Base-by-base conservation (phyloP, 2,797 vertebrate genomes). In the Diceros bicornis region DNA sequence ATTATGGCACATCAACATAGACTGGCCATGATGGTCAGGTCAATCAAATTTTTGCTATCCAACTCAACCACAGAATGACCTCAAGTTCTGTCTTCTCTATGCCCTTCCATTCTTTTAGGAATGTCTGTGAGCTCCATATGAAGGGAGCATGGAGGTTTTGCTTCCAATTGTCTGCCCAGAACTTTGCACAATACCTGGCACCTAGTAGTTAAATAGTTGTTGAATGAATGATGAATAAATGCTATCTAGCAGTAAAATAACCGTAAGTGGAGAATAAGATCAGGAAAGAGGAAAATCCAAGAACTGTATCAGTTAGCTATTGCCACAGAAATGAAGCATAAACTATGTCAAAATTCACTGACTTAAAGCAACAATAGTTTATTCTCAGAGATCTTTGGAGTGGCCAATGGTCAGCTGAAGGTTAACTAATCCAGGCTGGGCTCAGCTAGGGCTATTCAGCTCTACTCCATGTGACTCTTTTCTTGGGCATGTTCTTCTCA, bases 331-430 rank as follows among this genome's bases (percentile, higher is more conserved):
- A 81, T 34, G 18, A 79, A 79, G 50, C 50, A 68, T 25, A 75
- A 93, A 32, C 8, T 90, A 84, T 69, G 52, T 94, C 83, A 88
- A 96, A 94, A 92, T 71, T 91, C 44, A 62, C 75, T n/a, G 12
- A 61, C 69, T 50, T 69, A 77, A 57, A 34, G 37, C 32, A 11
- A 66, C 68, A 75, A 44, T 83, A 94, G 77, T 77, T 72, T 74
- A 82, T 55, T 78, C 37, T n/a, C 64, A 83, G 62, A 88, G 21
- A 88, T 69, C 62, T 71, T 14, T 71, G 47, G 55, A 62, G 41
- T 71, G 34, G 18, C 82, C 77, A 47, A 32, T 8, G 32, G 55
- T 47, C 32, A 62, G 57, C n/a, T 72, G 50, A 89, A 75, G 59
- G 13, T 47, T 84, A 84, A 55, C 64, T 64, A 59, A 89, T 78